A percentile compares a stretch with the other conserved stretches of the same genome.
Conservation (phyloP, 2,888 invertebrate genomes). For the Philereme vetulata region DNA sequence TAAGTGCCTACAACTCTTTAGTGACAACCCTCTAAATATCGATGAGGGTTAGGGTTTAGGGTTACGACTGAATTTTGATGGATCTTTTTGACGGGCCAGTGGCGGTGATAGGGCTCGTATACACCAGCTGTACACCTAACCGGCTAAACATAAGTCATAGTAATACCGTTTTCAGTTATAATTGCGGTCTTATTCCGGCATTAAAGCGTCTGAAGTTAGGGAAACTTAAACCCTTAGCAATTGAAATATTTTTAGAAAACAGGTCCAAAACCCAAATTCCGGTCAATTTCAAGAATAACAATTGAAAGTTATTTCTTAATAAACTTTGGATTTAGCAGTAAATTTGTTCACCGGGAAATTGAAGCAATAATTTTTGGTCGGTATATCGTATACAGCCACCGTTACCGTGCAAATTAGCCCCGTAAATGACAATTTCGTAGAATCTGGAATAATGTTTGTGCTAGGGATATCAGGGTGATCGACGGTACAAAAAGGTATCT, state of each 20-base stretch:
- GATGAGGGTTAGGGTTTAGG: slow-evolving; percentile 51
- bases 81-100: neutral
- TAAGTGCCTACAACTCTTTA: slow-evolving; percentile 39
- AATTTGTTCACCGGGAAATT: neutral
- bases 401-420: slow-evolving; percentile 13
- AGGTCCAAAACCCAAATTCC: no score
- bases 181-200: neutral
- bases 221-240: no score
- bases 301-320: no score
- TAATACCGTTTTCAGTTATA: neutral
- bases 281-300: no score
- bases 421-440: neutral
- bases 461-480: slow-evolving; percentile 19
- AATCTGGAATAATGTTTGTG: slow-evolving; percentile 17
- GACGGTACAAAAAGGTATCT: slow-evolving; percentile 60
- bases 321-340: neutral
- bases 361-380: neutral
- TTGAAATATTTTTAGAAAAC: no score
- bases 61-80: slow-evolving; percentile 38
- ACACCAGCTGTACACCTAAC: slow-evolving; percentile 13
- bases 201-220: neutral
- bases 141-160: no score
- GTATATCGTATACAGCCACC: slow-evolving; percentile 3
- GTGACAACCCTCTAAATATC: slow-evolving; percentile 59
- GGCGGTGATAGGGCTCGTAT: slow-evolving; percentile 1